Conservation (phyloP, 2,113 vertebrate species). For the Halichoeres trimaculatus region DNA sequence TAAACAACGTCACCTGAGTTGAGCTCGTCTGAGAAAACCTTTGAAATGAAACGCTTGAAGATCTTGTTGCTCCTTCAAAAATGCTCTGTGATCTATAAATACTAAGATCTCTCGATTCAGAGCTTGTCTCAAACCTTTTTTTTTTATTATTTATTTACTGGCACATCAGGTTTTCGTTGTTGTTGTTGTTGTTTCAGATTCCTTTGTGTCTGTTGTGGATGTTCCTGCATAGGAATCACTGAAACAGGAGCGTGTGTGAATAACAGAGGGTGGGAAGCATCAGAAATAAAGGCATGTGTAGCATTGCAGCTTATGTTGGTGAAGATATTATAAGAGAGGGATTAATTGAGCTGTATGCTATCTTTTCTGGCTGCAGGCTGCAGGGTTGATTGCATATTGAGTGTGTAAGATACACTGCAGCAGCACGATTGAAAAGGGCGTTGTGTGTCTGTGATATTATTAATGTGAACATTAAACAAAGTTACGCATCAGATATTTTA, state of each 20-base stretch:
- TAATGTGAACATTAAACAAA: constrained; percentile 1
- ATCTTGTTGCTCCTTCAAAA: not conserved
- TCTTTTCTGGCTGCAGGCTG: not conserved
- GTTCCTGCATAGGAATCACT: not conserved
- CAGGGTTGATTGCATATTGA: not conserved
- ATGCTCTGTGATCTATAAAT: constrained; percentile 56
- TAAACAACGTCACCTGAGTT: not conserved
- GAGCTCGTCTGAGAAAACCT: not conserved
- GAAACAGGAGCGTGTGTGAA: not conserved
- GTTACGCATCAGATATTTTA: not conserved
- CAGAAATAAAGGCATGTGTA: no score
- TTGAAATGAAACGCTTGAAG: constrained; percentile 11
- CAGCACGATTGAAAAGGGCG: not conserved
- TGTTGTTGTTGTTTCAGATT: constrained; percentile 5
- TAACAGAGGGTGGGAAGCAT: not conserved
- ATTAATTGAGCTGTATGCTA: not conserved
- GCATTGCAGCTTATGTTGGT: no score
- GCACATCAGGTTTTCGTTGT: not conserved
- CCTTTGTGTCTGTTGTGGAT: not conserved
- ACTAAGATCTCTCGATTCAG: constrained; percentile 30
- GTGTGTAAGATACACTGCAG: not conserved
- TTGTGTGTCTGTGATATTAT: not conserved
- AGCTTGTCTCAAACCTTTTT: constrained; percentile 17
- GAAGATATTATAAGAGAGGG: no score
- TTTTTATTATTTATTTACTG: not conserved